Conservation (phyloP, 2,888 invertebrate genomes). For the Aricia artaxerxes region DNA sequence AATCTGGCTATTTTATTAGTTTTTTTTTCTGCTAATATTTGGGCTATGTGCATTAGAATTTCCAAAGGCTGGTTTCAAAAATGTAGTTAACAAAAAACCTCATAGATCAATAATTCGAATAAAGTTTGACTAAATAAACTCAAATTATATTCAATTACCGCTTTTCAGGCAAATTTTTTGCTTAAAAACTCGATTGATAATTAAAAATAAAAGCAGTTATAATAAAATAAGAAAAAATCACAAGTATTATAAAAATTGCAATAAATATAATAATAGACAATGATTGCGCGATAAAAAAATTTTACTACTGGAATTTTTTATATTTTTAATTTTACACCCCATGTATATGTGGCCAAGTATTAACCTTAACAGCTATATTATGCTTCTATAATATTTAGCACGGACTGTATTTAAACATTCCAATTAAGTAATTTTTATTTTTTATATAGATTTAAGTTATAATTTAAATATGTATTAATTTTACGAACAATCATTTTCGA, state of each 20-base stretch:
- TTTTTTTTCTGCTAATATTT: background rate
- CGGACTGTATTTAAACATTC: background rate
- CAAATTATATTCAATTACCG: background rate
- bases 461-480: background rate
- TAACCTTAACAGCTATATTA: background rate
- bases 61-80: background rate
- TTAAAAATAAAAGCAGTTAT: no score
- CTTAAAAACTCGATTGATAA: background rate
- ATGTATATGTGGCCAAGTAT: slow-evolving; percentile 1
- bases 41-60: background rate
- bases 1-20: slow-evolving; percentile 1
- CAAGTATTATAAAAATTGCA: background rate
- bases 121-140: background rate
- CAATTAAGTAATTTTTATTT: background rate
- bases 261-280: background rate
- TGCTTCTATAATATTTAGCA: background rate
- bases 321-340: background rate
- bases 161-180: background rate
- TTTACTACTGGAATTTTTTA: background rate
- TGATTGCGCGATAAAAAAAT: background rate
- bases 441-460: background rate
- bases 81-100: background rate
- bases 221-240: background rate
- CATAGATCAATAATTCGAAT: background rate
- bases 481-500: background rate